Evolutionary conservation across 2,797 vertebrate genomes (phyloP).

Genomic region (Pagetopsis macropterus): DNA sequence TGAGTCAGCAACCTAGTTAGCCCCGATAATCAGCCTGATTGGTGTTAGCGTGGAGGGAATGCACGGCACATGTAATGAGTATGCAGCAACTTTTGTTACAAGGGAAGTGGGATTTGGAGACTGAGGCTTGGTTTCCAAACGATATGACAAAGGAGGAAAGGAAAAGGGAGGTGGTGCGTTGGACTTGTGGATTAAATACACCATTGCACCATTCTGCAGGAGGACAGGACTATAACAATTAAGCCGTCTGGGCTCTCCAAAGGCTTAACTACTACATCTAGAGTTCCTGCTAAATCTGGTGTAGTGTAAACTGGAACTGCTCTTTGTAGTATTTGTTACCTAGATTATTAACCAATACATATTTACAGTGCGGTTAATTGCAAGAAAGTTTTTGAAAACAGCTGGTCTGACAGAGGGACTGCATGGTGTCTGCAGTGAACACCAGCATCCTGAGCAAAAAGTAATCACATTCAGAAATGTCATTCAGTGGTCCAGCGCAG

Average conservation of each 20-base stretch:
- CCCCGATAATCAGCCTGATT: constrained; percentile 71
- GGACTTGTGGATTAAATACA: constrained; percentile 31
- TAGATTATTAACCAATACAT: constrained; percentile 24
- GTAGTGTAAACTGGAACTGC: background rate
- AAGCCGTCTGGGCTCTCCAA: constrained; percentile 3
- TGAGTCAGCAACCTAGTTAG: constrained; percentile 65
- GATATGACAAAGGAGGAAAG: constrained; percentile 55
- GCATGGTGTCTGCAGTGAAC: constrained; percentile 9
- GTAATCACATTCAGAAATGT: constrained; percentile 29
- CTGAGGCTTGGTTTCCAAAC: constrained; percentile 40
- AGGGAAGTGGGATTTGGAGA: constrained; percentile 40
- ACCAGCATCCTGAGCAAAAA: constrained; percentile 27
- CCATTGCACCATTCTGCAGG: constrained; percentile 27
- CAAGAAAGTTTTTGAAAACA: constrained; percentile 13
- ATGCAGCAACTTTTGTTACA: constrained; percentile 45
- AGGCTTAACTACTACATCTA: constrained; percentile 7
- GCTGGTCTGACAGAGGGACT: background rate
- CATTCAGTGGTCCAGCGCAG: constrained; percentile 36
- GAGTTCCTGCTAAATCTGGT: background rate
- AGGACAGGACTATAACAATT: constrained; percentile 4
- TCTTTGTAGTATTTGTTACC: background rate
- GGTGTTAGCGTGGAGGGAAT: constrained; percentile 58
- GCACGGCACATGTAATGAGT: constrained; percentile 51
- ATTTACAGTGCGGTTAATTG: constrained; percentile 7
- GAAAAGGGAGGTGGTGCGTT: constrained; percentile 44